Evolutionary conservation across 2,888 invertebrate species (phyloP), one percentile per base, ranked within the genome.

Genomic region (Prosapia bicincta): DNA sequence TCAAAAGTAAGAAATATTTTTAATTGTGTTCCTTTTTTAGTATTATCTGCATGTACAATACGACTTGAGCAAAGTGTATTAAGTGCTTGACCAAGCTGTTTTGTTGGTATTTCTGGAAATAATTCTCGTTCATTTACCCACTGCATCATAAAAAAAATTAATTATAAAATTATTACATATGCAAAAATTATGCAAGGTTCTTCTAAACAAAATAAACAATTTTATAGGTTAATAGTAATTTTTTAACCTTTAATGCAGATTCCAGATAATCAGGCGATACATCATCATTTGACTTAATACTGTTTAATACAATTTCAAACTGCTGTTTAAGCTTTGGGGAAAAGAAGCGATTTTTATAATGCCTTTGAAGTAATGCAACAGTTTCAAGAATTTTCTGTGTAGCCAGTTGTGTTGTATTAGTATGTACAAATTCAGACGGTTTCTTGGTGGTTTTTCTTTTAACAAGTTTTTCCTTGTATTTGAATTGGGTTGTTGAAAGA

Each of bases 21-120:
- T 71, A 98, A 87, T 84, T 98, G 98, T 32, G 97, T 97, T 76
- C 98, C 98, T 83, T 92, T 89, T 26, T 89, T 88, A 78, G 94
- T 92, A 85, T 95, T 92, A 84, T 93, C 94, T 9, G 93, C 95
- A 77, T 89, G 86, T 15, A 88, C 87, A 82, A 95, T 91, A 82
- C 88, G 89, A 78, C 91, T 88, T 80, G 87, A 87, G 79, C 90
- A 89, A 81, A 95, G 85, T 15, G 91, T 90, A 76, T 89, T 86
- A 71, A 93, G 83, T 79, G 93, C 87, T 81, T 89, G 89, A 7
- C 93, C 92, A 79, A 92, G 81, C 78, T 86, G 84, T 5, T 67
- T 73, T 10, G 85, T 83, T 71, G 85, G 85, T 25, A 78, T 80
- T n/a, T 81, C 78, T 77, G 86, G 83, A 69, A 85, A 82, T 25